Evolutionary conservation across 2,888 invertebrate genomes (phyloP).

Genomic region (Nemapogon koenigi): DNA sequence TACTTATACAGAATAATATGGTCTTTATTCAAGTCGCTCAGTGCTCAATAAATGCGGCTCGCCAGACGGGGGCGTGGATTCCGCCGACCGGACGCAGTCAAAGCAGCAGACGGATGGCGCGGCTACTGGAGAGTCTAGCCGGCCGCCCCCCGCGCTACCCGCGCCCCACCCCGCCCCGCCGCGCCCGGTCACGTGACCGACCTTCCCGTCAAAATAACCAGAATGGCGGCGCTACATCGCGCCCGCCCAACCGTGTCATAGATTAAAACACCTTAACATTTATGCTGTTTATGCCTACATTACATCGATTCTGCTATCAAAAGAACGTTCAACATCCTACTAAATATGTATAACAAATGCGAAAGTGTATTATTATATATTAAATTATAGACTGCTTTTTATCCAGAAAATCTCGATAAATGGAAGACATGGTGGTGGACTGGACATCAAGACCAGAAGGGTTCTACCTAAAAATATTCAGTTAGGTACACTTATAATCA

Average conservation of each 20-base stretch:
- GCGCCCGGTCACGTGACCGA: constrained; percentile 72
- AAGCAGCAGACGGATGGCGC: constrained; percentile 64
- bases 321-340: too few relatives aligned
- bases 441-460: too few relatives aligned
- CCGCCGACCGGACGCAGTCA: constrained; percentile 54
- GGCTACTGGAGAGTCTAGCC: constrained; percentile 72
- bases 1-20: neutral
- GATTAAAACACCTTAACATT: too few relatives aligned
- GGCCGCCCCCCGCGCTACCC: constrained; percentile 37
- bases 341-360: too few relatives aligned
- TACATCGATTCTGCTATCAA: too few relatives aligned
- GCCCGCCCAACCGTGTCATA: constrained; percentile 31
- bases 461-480: too few relatives aligned
- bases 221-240: constrained; percentile 59
- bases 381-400: too few relatives aligned
- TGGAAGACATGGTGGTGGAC: too few relatives aligned
- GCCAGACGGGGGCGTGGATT: constrained; percentile 50
- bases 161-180: constrained; percentile 22
- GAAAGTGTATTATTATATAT: too few relatives aligned
- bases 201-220: constrained; percentile 85
- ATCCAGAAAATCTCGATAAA: too few relatives aligned
- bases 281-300: too few relatives aligned
- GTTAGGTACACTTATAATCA: too few relatives aligned
- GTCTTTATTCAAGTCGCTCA: neutral
- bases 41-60: constrained; percentile 25